Evolutionary conservation across 1,140 invertebrate genomes (phyloP), one percentile per base, ranked within the genome.

Genomic region (Diploscapter pachys): DNA sequence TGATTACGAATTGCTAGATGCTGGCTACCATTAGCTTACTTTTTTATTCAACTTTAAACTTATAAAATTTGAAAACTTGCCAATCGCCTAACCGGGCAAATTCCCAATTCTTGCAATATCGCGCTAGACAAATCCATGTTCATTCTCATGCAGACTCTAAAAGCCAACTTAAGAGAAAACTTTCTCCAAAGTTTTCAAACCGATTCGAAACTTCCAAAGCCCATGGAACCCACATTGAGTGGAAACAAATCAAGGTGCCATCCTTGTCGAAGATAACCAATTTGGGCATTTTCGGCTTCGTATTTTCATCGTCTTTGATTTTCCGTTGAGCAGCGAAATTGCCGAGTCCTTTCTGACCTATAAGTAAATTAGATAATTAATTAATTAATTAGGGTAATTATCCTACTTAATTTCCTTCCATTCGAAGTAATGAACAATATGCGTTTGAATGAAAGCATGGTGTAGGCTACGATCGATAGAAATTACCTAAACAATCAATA

Each of bases 251-350:
- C 48, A 88, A 81, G 6, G 88, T 88, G 31, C 88, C 88, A 83
- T 88, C 88, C 78, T 88, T 88, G 81, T 88, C 88, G 78, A 88
- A 88, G 49, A 88, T 88, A 31, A 88, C 87, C 5, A 89, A 77
- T 56, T 76, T 61, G 64, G 70, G 62, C 52, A 62, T 13, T 59
- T 78, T 59, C 31, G 31, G 31, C 31, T 31, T 31, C 31, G 31
- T 31, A 31, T 31, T 31, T 31, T 31, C 31, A 31, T 31, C 1
- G 31, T 31, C 31, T 31, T 31, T 31, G 31, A 31, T 31, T 31
- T 31, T 31, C 1, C 31, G 31, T 31, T 31, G 31, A 31, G 31
- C 31, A 31, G 31, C 31, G 31, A 31, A 31, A 31, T 31, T 31
- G 31, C 31, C 31, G 31, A 31, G 31, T 31, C 31, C 31, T 31